phyloP scores from a whole-genome alignment of 2,888 invertebrate genomes.

The Drosophila neonasuta region DNA sequence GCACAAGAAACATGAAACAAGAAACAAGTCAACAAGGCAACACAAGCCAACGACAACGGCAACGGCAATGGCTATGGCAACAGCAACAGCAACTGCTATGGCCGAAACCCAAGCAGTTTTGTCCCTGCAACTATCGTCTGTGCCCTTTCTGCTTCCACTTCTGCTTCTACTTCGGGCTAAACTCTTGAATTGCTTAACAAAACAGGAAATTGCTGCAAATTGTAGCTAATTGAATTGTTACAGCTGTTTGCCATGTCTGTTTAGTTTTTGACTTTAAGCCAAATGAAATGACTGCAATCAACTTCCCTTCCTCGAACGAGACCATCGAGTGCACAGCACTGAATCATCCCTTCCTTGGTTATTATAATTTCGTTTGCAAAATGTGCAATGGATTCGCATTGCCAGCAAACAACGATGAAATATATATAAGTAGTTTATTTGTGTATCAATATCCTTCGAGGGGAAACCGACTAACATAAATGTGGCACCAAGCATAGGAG shows the following conservation, averaged over 20 bases:
- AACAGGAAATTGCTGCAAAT: constrained; percentile 80
- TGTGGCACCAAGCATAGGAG: too few relatives aligned
- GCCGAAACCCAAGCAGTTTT: constrained; percentile 1
- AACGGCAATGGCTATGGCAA: constrained; percentile 27
- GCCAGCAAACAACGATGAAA: constrained; percentile 2
- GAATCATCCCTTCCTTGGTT: constrained; percentile 1
- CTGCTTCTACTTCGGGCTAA: constrained; percentile 31
- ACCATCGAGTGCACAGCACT: neutral
- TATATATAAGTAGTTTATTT: neutral
- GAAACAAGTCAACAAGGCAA: constrained; percentile 64
- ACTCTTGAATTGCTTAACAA: constrained; percentile 72
- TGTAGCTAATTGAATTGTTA: constrained; percentile 81
- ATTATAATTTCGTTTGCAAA: constrained; percentile 18
- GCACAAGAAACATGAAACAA: constrained; percentile 34
- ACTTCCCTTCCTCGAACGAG: constrained; percentile 13
- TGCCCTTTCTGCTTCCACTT: constrained; percentile 6
- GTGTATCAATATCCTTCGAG: too few relatives aligned
- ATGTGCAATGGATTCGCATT: constrained; percentile 13
- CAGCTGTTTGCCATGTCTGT: constrained; percentile 56
- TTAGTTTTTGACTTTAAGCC: constrained; percentile 59
- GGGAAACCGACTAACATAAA: too few relatives aligned
- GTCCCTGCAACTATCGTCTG: constrained; percentile 7
- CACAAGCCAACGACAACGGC: constrained; percentile 26
- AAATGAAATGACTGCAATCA: constrained; percentile 61
- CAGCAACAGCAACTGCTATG: neutral